phyloP scores from a whole-genome alignment of 2,797 vertebrate genomes.

The Cuniculus paca region DNA sequence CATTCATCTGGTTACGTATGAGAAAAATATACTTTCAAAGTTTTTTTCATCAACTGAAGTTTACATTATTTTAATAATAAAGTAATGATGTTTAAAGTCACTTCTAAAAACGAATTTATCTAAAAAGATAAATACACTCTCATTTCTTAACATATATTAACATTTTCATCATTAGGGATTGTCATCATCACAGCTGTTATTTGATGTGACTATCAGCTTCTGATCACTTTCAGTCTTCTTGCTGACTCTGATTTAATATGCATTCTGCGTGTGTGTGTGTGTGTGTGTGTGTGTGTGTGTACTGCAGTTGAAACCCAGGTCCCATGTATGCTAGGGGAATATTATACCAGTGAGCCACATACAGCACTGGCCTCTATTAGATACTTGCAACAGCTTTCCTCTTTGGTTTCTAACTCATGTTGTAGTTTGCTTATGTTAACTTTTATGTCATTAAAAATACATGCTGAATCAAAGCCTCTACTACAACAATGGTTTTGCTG shows the following conservation, averaged over 20 bases:
- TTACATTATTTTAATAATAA: neutral
- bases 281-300: neutral
- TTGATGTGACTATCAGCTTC: fast-evolving
- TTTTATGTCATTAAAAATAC: fast-evolving
- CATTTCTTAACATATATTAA: fast-evolving
- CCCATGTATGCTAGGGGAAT: neutral
- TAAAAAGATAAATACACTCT: neutral
- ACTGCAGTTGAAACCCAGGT: neutral
- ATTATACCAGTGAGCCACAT: neutral
- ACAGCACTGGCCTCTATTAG: fast-evolving
- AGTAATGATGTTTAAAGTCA: neutral
- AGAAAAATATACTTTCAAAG: neutral
- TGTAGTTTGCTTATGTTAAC: neutral
- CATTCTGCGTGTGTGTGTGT: too few species aligned
- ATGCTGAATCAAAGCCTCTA: neutral
- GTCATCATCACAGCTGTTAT: fast-evolving
- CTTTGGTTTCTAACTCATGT: neutral
- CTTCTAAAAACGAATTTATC: neutral
- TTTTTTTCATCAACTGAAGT: neutral
- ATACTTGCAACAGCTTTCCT: neutral
- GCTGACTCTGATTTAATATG: neutral
- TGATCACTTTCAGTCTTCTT: fast-evolving
- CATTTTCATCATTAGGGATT: fast-evolving
- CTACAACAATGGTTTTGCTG: neutral
- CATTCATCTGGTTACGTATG: neutral